phyloP scores from a whole-genome alignment of 1,140 invertebrate species.

The Galendromus occidentalis region DNA sequence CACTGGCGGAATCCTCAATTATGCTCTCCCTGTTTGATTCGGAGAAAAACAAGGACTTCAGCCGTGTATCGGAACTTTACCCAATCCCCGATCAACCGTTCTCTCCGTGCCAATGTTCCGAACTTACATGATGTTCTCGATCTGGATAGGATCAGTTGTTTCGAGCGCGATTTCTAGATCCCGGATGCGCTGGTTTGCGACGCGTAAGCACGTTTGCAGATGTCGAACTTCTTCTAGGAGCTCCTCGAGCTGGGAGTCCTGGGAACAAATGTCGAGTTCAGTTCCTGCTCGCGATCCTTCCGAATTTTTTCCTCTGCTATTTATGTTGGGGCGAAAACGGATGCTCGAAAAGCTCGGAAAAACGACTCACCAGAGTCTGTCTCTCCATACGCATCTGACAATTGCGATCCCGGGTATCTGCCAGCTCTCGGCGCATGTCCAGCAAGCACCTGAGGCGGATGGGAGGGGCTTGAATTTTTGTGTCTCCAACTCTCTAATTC shows the following conservation, averaged over 20 bases:
- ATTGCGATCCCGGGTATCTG: neutral
- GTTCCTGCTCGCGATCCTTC: too few species aligned
- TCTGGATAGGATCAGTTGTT: slow-evolving; percentile 7
- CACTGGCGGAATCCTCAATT: slow-evolving; percentile 2
- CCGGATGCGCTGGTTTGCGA: neutral
- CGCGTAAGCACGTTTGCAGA: neutral
- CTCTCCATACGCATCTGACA: slow-evolving; percentile 6
- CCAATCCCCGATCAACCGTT: too few species aligned
- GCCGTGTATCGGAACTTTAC: too few species aligned
- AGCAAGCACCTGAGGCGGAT: neutral
- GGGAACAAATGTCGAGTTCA: neutral
- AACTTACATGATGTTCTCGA: slow-evolving; percentile 7
- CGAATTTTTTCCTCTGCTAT: neutral
- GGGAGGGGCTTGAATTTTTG: too few species aligned
- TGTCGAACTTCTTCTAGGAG: neutral
- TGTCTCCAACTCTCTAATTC: too few species aligned
- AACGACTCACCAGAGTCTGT: neutral
- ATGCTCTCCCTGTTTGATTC: neutral
- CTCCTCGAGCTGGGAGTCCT: slow-evolving; percentile 10
- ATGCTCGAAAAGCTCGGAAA: neutral
- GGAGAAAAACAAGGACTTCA: too few species aligned
- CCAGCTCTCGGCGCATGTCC: slow-evolving; percentile 6
- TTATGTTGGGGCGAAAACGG: neutral
- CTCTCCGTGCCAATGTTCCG: too few species aligned
- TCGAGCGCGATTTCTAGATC: slow-evolving; percentile 6